Evolutionary conservation across 1,140 invertebrate genomes (phyloP).

Genomic region (Leptonema lineaticorne): DNA sequence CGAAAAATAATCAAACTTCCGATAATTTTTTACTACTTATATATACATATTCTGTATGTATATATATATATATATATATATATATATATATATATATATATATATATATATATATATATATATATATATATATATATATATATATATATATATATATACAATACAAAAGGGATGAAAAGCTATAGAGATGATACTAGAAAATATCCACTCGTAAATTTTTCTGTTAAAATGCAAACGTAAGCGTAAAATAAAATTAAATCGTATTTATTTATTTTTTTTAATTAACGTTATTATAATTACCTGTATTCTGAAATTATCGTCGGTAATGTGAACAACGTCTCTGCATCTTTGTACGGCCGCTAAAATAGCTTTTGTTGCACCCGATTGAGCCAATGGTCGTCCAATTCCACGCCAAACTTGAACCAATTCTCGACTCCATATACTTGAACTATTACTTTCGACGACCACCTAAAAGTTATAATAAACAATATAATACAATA

Average conservation of each 20-base stretch:
- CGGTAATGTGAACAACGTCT: constrained; percentile 86
- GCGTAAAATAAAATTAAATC: not conserved
- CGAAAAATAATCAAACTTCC: no score
- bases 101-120: not conserved
- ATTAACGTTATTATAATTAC: constrained; percentile 52
- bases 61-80: not conserved
- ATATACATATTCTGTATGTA: not conserved
- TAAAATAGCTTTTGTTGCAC: constrained; percentile 76
- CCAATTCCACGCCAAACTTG: constrained; percentile 71
- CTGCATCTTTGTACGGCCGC: constrained; percentile 80
- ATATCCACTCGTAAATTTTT: not conserved
- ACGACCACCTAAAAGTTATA: constrained; percentile 64
- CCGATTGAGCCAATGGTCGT: constrained; percentile 63
- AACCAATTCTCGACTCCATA: constrained; percentile 72
- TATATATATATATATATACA: not conserved
- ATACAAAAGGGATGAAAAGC: no score
- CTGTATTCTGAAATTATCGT: constrained; percentile 80
- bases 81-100: not conserved
- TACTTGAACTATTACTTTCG: constrained; percentile 67
- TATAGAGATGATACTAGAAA: not conserved
- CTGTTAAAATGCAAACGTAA: not conserved
- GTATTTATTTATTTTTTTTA: no score
- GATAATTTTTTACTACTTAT: no score
- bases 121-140: not conserved
- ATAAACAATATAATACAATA: no score